Percentiles rank a stretch among this genome's conserved stretches.
These are phyloP conservation scores for Odontamblyopus lacepedii DNA, from an alignment of 2,797 vertebrate species.

Conservation along the genomic window DNA sequence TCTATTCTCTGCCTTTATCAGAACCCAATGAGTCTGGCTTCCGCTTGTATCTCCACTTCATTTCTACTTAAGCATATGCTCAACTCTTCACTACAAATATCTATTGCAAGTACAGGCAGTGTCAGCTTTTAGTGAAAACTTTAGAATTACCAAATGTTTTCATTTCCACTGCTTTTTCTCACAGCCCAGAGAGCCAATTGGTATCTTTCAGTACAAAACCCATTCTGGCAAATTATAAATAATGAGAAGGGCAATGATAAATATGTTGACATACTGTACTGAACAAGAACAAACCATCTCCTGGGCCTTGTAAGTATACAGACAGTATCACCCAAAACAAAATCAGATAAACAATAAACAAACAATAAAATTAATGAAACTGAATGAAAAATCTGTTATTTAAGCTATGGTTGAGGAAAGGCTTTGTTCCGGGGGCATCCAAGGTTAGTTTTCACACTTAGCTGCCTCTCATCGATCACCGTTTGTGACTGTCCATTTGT, in stretches of 20 bases:
- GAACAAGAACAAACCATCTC: neutral
- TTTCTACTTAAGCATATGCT: neutral
- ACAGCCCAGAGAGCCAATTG: neutral
- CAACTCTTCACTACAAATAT: neutral
- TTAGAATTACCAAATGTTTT: neutral
- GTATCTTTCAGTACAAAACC: neutral
- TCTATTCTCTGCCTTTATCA: no score
- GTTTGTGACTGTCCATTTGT: constrained; percentile 2
- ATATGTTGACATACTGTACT: neutral
- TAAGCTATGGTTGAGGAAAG: neutral
- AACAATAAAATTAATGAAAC: neutral
- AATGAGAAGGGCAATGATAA: constrained; percentile 1
- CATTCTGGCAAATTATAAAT: neutral
- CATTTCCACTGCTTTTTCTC: neutral
- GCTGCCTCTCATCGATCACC: constrained; percentile 5
- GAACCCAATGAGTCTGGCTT: neutral
- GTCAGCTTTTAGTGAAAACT: neutral
- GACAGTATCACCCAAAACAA: neutral
- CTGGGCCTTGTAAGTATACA: neutral
- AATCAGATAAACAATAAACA: no score
- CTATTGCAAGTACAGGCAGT: neutral
- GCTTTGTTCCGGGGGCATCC: neutral
- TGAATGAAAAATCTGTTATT: neutral
- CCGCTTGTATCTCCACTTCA: neutral
- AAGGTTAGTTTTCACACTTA: constrained; percentile 14